phyloP scores from a whole-genome alignment of 1,140 invertebrate species.

The Lordiphosa stackelbergi region DNA sequence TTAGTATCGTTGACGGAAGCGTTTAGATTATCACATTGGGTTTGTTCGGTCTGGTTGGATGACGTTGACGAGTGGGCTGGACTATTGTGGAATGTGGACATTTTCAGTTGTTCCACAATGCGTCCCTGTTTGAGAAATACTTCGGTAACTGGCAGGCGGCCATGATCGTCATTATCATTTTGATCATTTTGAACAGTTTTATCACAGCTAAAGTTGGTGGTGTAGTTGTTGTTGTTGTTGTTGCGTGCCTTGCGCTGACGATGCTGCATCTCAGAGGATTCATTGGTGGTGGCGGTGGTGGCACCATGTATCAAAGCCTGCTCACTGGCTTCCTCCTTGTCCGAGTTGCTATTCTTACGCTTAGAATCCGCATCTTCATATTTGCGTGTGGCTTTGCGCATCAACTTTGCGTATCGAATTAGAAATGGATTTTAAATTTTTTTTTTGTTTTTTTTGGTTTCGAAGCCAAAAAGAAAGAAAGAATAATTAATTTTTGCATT shows the following conservation, averaged over 20 bases:
- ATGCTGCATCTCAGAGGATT: conserved; percentile 66
- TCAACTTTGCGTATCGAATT: conserved; percentile 36
- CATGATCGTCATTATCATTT: conserved; percentile 53
- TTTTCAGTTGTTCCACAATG: conserved; percentile 57
- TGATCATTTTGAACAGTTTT: conserved; percentile 60
- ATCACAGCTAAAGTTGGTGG: conserved; percentile 61
- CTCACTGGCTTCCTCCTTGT: conserved; percentile 68
- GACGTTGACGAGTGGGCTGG: conserved; percentile 59
- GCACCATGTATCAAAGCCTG: conserved; percentile 49
- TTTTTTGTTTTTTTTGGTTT: conserved; percentile 25
- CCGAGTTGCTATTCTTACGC: conserved; percentile 75
- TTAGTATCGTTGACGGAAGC: conserved; percentile 40
- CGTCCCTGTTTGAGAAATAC: conserved; percentile 50
- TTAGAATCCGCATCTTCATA: conserved; percentile 62
- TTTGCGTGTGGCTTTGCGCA: conserved; percentile 56
- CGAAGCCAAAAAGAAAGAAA: conserved; percentile 50
- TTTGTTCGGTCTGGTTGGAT: conserved; percentile 74
- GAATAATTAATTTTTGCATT: conserved; percentile 66
- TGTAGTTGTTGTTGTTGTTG: conserved; percentile 55
- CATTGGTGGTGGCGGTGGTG: conserved; percentile 24
- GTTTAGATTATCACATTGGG: conserved; percentile 58
- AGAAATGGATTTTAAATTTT: conserved; percentile 2
- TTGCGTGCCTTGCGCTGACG: conserved; percentile 65
- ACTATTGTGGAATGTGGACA: conserved; percentile 55
- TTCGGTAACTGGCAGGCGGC: conserved; percentile 38